phyloP scores from a whole-genome alignment of 2,113 vertebrate genomes.

The Taurulus bubalis region DNA sequence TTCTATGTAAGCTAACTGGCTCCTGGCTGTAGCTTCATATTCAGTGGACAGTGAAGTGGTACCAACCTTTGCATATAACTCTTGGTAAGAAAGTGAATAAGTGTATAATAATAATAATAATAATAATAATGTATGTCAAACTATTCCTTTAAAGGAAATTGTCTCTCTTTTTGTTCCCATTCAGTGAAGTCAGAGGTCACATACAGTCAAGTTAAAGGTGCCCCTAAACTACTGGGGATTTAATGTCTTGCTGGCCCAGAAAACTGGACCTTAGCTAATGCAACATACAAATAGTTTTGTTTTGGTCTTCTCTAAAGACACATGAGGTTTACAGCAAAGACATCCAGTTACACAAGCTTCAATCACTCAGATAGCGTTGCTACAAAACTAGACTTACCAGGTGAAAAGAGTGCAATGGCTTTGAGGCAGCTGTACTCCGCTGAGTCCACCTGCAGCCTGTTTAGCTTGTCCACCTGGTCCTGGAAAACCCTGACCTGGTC shows the following conservation, averaged over 20 bases:
- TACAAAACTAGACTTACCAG: constrained; percentile 81
- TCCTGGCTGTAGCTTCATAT: background rate
- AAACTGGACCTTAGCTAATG: background rate
- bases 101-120: too few relatives aligned
- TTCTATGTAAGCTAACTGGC: background rate
- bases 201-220: constrained; percentile 6
- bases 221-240: background rate
- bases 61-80: background rate
- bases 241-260: background rate
- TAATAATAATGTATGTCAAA: background rate
- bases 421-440: constrained; percentile 98
- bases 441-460: constrained; percentile 93
- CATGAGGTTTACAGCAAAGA: constrained; percentile 6
- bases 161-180: background rate
- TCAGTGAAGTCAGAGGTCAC: constrained; percentile 33
- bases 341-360: background rate
- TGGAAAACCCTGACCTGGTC: constrained; percentile 97
- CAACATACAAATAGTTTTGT: background rate
- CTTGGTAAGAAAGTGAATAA: background rate
- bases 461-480: constrained; percentile 98
- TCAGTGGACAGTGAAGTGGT: background rate
- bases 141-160: background rate
- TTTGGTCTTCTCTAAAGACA: constrained; percentile 15
- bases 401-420: constrained; percentile 96
- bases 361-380: background rate